Conservation (phyloP, 2,888 invertebrate genomes). For the Caprella mutica region DNA sequence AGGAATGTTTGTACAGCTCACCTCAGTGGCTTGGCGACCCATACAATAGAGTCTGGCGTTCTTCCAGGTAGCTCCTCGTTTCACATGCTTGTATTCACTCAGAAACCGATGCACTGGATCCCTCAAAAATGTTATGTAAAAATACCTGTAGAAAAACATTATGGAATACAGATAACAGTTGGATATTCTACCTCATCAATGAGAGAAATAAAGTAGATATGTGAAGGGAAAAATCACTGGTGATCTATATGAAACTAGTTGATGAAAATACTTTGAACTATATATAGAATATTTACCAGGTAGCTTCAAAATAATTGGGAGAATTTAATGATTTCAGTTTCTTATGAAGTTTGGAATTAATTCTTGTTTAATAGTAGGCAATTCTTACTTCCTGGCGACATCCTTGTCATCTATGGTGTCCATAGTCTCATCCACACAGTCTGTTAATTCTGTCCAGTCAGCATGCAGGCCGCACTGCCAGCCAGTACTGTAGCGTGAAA, state of each 20-base stretch:
- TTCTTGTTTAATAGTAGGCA: too few relatives aligned
- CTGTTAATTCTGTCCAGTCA: slow-evolving; percentile 93
- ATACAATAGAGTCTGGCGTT: slow-evolving; percentile 55
- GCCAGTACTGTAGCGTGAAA: slow-evolving; percentile 91
- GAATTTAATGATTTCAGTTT: too few relatives aligned
- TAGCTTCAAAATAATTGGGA: too few relatives aligned
- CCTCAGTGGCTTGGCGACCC: slow-evolving; percentile 56
- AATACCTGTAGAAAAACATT: slow-evolving; percentile 52
- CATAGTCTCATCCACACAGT: slow-evolving; percentile 79
- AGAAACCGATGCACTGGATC: slow-evolving; percentile 88
- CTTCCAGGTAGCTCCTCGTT: slow-evolving; percentile 93
- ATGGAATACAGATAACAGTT: too few relatives aligned
- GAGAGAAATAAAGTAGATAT: too few relatives aligned
- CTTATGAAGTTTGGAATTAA: too few relatives aligned
- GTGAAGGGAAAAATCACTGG: too few relatives aligned
- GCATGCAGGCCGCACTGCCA: slow-evolving; percentile 98
- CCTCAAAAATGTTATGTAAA: slow-evolving; percentile 88
- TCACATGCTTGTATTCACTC: slow-evolving; percentile 93
- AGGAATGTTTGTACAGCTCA: slow-evolving; percentile 7
- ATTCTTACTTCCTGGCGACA: slow-evolving; percentile 51
- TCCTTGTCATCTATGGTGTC: slow-evolving; percentile 78
- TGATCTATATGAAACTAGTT: too few relatives aligned
- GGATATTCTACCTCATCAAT: too few relatives aligned
- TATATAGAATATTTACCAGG: too few relatives aligned
- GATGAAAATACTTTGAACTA: too few relatives aligned